Evolutionary conservation across 2,113 vertebrate genomes (phyloP).

Genomic region (Gymnorhina tibicen): DNA sequence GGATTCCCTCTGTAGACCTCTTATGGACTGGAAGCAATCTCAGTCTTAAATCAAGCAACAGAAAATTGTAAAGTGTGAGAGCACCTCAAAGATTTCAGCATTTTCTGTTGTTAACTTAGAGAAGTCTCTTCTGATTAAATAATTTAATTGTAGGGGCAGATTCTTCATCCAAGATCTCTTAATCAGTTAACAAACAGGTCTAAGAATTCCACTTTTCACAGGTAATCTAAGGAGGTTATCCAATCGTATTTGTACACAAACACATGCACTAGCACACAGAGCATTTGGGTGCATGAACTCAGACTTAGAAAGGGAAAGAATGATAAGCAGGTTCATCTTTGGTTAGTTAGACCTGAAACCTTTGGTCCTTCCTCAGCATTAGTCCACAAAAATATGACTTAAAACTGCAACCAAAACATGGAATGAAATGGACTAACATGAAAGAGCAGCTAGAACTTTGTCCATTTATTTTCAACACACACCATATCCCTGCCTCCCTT

Average conservation of each 20-base stretch:
- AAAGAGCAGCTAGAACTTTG: not conserved
- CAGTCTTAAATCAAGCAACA: not conserved
- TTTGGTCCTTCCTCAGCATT: not conserved
- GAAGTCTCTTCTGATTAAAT: not conserved
- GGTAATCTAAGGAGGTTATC: not conserved
- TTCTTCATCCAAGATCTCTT: not conserved
- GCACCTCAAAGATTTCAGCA: not conserved
- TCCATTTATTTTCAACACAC: not conserved
- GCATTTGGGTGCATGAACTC: not conserved
- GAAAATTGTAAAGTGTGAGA: not conserved
- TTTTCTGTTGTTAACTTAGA: not conserved
- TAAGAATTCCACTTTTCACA: not conserved
- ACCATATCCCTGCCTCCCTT: not conserved
- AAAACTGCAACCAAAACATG: not conserved
- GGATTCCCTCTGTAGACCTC: not conserved
- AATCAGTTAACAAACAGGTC: not conserved
- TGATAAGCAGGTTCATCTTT: not conserved
- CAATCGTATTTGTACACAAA: not conserved
- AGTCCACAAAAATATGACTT: not conserved
- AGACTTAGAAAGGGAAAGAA: not conserved
- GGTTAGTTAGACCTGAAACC: not conserved
- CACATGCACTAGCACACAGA: not conserved
- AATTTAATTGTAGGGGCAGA: not conserved
- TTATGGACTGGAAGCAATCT: not conserved
- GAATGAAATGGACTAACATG: not conserved